Conservation (phyloP, 2,888 invertebrate species). For the Embidobia sp. region DNA sequence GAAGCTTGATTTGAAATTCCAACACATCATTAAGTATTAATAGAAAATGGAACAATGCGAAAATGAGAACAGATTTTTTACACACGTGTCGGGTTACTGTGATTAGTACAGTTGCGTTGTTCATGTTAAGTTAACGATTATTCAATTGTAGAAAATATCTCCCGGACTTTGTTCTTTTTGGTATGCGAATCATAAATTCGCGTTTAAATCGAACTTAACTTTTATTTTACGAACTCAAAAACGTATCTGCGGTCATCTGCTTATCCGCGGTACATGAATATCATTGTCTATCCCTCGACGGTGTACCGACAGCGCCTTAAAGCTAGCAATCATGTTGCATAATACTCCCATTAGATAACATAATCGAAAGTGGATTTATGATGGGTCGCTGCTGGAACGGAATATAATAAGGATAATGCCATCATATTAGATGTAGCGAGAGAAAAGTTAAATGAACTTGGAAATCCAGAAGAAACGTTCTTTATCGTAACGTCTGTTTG, state of each 20-base stretch:
- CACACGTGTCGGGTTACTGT: not conserved
- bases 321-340: conserved; percentile 79
- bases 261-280: conserved; percentile 63
- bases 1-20: conserved; percentile 62
- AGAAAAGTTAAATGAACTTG: conserved; percentile 52
- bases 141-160: not conserved
- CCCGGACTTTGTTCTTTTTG: too few species aligned
- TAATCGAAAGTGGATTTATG: conserved; percentile 81
- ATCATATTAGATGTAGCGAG: conserved; percentile 25
- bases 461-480: not conserved
- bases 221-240: conserved; percentile 10
- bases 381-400: conserved; percentile 54
- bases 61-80: conserved; percentile 59
- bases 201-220: not conserved
- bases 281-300: conserved; percentile 62
- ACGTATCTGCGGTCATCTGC: conserved; percentile 45
- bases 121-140: too few species aligned
- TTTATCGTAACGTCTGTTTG: not conserved
- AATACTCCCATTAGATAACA: conserved; percentile 80
- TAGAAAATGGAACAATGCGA: conserved; percentile 60
- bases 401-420: conserved; percentile 56
- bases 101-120: too few species aligned
- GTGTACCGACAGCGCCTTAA: conserved; percentile 73
- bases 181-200: too few species aligned
- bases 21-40: conserved; percentile 62